A percentile compares a stretch with the other conserved stretches of the same genome.
Evolutionary conservation across 2,888 invertebrate genomes (phyloP).

Genomic region (Lutraria lutraria): DNA sequence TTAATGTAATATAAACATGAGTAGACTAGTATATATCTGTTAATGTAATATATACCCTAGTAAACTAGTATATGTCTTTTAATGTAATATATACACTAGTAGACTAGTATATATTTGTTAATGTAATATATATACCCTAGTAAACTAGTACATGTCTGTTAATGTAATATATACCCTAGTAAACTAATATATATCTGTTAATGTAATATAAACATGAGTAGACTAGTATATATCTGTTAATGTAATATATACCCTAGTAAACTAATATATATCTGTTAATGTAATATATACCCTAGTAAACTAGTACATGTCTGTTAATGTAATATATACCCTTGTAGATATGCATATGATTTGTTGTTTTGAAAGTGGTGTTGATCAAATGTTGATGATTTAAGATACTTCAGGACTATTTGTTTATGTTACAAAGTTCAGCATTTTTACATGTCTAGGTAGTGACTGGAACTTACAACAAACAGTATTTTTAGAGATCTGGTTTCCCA

Average conservation of each 20-base stretch:
- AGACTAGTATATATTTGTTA: background rate
- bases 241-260: background rate
- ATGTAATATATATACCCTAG: background rate
- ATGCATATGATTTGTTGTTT: background rate
- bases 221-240: background rate
- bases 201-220: too few species aligned
- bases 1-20: too few species aligned
- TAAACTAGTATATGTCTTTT: background rate
- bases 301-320: background rate
- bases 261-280: background rate
- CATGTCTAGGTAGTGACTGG: too few species aligned
- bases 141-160: background rate
- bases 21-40: background rate
- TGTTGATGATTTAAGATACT: background rate
- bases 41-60: background rate
- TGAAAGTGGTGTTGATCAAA: background rate
- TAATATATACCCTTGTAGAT: background rate
- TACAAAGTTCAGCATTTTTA: too few species aligned
- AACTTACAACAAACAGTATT: background rate
- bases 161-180: background rate
- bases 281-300: too few species aligned
- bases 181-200: too few species aligned
- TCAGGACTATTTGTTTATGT: background rate
- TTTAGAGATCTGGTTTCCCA: background rate
- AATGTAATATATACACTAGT: background rate